Conservation (phyloP, 2,888 invertebrate species). For the Deilephila elpenor region DNA sequence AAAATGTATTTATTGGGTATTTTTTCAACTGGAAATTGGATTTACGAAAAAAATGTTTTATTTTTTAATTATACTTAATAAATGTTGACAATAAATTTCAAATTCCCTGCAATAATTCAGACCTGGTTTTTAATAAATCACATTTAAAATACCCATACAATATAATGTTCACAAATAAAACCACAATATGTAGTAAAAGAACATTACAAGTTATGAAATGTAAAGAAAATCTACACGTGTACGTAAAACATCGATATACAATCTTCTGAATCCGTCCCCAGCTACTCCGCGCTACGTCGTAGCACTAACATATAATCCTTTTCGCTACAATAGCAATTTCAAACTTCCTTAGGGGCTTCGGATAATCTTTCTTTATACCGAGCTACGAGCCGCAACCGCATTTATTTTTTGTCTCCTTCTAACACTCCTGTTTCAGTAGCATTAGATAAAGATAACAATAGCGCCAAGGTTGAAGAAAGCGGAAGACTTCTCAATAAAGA, state of each 20-base stretch:
- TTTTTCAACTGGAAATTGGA: neutral
- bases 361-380: slow-evolving; percentile 86
- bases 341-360: slow-evolving; percentile 85
- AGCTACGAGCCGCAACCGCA: slow-evolving; percentile 72
- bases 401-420: slow-evolving; percentile 58
- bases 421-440: slow-evolving; percentile 39
- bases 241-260: slow-evolving; percentile 56
- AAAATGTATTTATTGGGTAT: slow-evolving; percentile 23
- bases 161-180: neutral
- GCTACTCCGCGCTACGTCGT: slow-evolving; percentile 75
- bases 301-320: slow-evolving; percentile 85
- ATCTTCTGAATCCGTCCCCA: slow-evolving; percentile 65
- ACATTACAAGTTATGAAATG: slow-evolving; percentile 9
- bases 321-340: slow-evolving; percentile 86
- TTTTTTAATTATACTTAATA: neutral
- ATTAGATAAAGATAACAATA: slow-evolving; percentile 55
- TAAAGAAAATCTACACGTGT: slow-evolving; percentile 35
- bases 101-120: too few relatives aligned
- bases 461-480: slow-evolving; percentile 68
- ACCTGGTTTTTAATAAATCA: neutral
- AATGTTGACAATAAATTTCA: too few relatives aligned
- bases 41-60: neutral
- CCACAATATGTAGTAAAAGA: neutral
- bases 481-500: slow-evolving; percentile 80
- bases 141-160: neutral